A percentile compares a stretch with the other conserved stretches of the same genome.
phyloP scores from a whole-genome alignment of 2,888 invertebrate species.

The Leptinotarsa juncta region DNA sequence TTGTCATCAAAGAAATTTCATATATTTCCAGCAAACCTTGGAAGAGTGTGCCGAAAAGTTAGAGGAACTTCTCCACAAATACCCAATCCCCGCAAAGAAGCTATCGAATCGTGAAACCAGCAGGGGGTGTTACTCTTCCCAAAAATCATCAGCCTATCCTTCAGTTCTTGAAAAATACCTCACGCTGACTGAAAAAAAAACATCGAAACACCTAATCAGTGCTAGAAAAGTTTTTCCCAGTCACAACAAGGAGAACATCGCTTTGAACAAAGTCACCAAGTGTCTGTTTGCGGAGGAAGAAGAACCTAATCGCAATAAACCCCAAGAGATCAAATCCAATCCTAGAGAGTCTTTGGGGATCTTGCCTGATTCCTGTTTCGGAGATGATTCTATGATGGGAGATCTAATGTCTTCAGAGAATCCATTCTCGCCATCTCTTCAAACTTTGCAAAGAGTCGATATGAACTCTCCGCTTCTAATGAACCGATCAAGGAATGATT shows the following conservation, averaged over 20 bases:
- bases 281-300: constrained; percentile 22
- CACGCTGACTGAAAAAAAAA: constrained; percentile 37
- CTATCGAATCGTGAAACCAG: constrained; percentile 21
- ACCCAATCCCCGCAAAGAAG: constrained; percentile 29
- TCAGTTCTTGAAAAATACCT: constrained; percentile 40
- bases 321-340: constrained; percentile 12
- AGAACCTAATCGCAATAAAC: not conserved
- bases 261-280: constrained; percentile 24
- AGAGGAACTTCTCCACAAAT: constrained; percentile 38
- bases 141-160: constrained; percentile 26
- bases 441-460: not conserved
- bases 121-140: not conserved
- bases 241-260: constrained; percentile 31
- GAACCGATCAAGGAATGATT: not conserved
- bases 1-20: not conserved
- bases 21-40: constrained; percentile 45
- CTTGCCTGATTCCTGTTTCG: constrained; percentile 35
- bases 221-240: not conserved
- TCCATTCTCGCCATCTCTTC: not conserved
- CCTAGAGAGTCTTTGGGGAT: constrained; percentile 46
- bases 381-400: constrained; percentile 11
- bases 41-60: constrained; percentile 47
- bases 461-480: not conserved
- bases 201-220: not conserved
- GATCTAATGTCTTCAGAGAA: constrained; percentile 10